Evolutionary conservation across 2,797 vertebrate genomes (phyloP), one percentile per base, ranked within the genome.

Genomic region (Hirundo rustica): DNA sequence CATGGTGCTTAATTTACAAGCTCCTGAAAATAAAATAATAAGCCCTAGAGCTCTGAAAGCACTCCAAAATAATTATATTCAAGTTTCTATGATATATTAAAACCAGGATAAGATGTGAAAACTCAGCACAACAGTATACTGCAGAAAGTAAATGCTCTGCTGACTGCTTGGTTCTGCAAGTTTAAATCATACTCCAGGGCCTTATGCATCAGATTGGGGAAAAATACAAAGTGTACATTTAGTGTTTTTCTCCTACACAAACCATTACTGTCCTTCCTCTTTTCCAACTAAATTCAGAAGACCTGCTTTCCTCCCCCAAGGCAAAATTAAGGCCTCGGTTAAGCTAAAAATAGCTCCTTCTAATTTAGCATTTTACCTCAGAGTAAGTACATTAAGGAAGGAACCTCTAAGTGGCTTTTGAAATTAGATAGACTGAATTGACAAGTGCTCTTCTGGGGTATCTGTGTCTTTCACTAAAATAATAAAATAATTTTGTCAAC

Each of bases 311-410:
- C 80, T 77, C 21, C 40, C 13, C 40, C 6, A 61, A 65, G 54
- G 61, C 19, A 92, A 90, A 89, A 83, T 68, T 38, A 78, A 85
- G 25, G 22, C 38, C n/a, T 77, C 71, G 9, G 8, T 21, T 89
- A 50, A 30, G 15, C 38, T 94, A 89, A 95, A 92, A 92, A 92
- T 85, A 92, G 16, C 34, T 68, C n/a, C 11, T 81, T 36, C 50
- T 87, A 87, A 77, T 91, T 67, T 85, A 74, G 38, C 44, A 40
- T 72, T 79, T 94, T 91, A 67, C 48, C 75, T 91, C 30, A 70
- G 36, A 87, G n/a, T 70, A 77, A 53, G 40, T 42, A 53, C 1
- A 10, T 71, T 85, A 67, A 81, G 40, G 65, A 87, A 66, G 40
- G 21, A 92, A 85, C 76, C 47, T 54, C 40, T 77, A 42, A 82